Evolutionary conservation across 2,888 invertebrate species (phyloP).

Genomic region (Tetramorium bicarinatum): DNA sequence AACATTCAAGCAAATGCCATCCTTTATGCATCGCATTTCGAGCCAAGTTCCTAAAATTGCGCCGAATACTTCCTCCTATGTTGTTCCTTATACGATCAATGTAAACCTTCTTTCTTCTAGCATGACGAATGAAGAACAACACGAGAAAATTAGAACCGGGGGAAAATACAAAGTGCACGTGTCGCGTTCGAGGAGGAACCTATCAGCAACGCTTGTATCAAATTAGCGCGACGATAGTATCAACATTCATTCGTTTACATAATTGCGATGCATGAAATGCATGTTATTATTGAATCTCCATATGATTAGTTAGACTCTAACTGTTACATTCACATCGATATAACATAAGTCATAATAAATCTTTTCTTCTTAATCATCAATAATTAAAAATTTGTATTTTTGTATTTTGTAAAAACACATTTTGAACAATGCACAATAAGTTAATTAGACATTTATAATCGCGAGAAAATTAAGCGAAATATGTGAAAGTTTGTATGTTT

Average conservation of each 20-base stretch:
- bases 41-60: slow-evolving; percentile 48
- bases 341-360: background rate
- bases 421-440: background rate
- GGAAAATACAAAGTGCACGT: slow-evolving; percentile 8
- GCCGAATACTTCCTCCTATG: background rate
- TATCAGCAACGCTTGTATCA: slow-evolving; percentile 16
- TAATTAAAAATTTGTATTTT: slow-evolving; percentile 3
- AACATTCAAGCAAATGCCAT: slow-evolving; percentile 14
- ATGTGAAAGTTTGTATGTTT: background rate
- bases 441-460: slow-evolving; percentile 14
- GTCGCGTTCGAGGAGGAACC: slow-evolving; percentile 31
- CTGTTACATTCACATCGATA: background rate
- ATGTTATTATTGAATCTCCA: slow-evolving; percentile 3
- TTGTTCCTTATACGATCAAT: slow-evolving; percentile 7
- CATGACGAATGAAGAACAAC: background rate
- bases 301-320: background rate
- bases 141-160: slow-evolving; percentile 8
- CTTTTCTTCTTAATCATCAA: background rate
- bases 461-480: background rate
- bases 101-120: slow-evolving; percentile 10
- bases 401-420: background rate
- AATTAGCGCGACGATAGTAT: slow-evolving; percentile 31
- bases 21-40: slow-evolving; percentile 12
- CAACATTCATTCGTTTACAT: background rate
- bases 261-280: background rate